phyloP scores from a whole-genome alignment of 2,888 invertebrate genomes.

The Choreutis nemorana region DNA sequence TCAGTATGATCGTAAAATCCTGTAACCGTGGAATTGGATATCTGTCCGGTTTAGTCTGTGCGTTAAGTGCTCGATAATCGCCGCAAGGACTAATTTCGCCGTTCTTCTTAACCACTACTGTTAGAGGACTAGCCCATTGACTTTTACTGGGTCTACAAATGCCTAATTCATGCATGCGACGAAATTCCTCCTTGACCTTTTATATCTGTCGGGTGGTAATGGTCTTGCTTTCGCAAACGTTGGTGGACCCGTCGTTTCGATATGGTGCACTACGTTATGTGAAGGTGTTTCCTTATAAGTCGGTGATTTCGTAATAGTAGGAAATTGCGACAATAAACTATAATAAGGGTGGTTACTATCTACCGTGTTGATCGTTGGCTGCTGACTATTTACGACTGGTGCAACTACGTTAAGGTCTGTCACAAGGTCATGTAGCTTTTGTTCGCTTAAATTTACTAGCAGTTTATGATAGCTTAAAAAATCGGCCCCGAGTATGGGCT shows the following conservation, averaged over 20 bases:
- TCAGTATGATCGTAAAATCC: too few relatives aligned
- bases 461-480: constrained; percentile 13
- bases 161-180: constrained; percentile 23
- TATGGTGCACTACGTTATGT: constrained; percentile 17
- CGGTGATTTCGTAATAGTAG: constrained; percentile 13
- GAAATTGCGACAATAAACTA: constrained; percentile 8
- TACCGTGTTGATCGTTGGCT: neutral
- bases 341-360: constrained; percentile 7
- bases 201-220: constrained; percentile 21
- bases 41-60: constrained; percentile 19
- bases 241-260: constrained; percentile 25
- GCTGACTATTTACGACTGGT: neutral
- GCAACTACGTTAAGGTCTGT: constrained; percentile 13
- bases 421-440: constrained; percentile 11
- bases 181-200: constrained; percentile 23
- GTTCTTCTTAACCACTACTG: constrained; percentile 13
- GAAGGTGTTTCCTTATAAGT: constrained; percentile 11
- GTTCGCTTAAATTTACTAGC: constrained; percentile 11
- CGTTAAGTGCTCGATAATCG: constrained; percentile 26
- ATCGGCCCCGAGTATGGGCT: constrained; percentile 17
- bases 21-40: constrained; percentile 24
- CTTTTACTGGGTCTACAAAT: constrained; percentile 34
- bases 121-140: constrained; percentile 29
- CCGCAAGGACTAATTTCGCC: constrained; percentile 19
- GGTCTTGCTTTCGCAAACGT: constrained; percentile 21